Conservation (phyloP, 2,797 vertebrate species). For the Neoniphon sammara region DNA sequence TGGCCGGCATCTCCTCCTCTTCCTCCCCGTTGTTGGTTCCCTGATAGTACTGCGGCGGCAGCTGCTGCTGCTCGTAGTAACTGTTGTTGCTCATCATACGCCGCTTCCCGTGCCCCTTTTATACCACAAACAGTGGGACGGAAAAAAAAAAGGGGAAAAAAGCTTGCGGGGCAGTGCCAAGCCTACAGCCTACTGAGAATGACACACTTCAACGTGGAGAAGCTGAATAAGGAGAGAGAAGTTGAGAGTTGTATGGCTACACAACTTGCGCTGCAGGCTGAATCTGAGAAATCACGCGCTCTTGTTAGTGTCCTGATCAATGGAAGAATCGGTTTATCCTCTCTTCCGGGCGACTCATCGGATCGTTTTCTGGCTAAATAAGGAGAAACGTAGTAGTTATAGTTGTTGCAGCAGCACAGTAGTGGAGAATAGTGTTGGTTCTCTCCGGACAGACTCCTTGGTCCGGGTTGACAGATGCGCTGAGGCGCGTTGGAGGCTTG, state of each 20-base stretch:
- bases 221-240: neutral
- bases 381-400: neutral
- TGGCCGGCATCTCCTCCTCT: conserved; percentile 94
- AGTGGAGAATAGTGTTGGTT: neutral
- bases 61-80: conserved; percentile 83
- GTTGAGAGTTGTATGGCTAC: too few species aligned
- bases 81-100: conserved; percentile 87
- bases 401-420: neutral
- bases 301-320: conserved; percentile 40
- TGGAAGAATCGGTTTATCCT: conserved; percentile 37
- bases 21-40: conserved; percentile 77
- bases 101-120: conserved; percentile 42
- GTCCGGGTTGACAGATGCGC: conserved; percentile 26
- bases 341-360: conserved; percentile 21
- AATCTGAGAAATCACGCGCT: conserved; percentile 30
- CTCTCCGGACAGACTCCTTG: conserved; percentile 28
- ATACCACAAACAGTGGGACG: conserved; percentile 55
- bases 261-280: too few species aligned
- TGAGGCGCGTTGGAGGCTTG: conserved; percentile 21
- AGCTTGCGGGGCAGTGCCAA: conserved; percentile 40
- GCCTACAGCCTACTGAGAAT: conserved; percentile 38
- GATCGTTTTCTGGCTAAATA: neutral
- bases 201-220: conserved; percentile 13
- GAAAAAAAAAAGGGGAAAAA: conserved; percentile 18
- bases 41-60: conserved; percentile 78